Conservation (phyloP, 2,888 invertebrate genomes). For the Drosophila diplacantha region DNA sequence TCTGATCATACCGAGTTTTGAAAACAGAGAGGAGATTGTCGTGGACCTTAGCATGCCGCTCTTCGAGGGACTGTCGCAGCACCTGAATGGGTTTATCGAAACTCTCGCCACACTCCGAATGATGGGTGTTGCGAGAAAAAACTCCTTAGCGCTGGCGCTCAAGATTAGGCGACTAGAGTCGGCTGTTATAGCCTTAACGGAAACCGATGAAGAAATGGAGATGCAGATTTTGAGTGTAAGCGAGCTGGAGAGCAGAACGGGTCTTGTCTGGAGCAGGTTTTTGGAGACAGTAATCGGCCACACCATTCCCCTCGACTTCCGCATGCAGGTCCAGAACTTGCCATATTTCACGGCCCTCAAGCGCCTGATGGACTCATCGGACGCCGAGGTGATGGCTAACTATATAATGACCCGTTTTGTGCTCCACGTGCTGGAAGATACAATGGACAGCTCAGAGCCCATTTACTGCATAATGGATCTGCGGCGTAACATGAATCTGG, state of each 20-base stretch:
- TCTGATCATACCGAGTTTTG: conserved; percentile 7
- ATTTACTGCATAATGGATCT: conserved; percentile 60
- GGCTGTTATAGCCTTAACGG: conserved; percentile 32
- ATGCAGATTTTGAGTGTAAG: conserved; percentile 17
- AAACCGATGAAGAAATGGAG: conserved; percentile 13
- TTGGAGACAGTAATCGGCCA: conserved; percentile 48
- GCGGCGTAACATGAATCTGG: conserved; percentile 69
- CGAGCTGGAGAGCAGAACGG: conserved; percentile 13
- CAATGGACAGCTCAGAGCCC: conserved; percentile 28
- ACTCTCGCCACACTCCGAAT: conserved; percentile 6
- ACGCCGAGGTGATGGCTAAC: conserved; percentile 49
- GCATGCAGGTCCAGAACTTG: conserved; percentile 44
- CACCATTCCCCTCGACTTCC: neutral
- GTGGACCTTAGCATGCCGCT: conserved; percentile 47
- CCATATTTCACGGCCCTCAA: conserved; percentile 43
- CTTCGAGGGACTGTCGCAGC: conserved; percentile 8
- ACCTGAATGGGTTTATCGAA: neutral
- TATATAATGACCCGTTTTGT: conserved; percentile 73
- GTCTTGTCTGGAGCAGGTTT: conserved; percentile 57
- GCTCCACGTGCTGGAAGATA: conserved; percentile 43
- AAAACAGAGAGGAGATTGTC: conserved; percentile 43
- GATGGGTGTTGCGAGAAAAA: conserved; percentile 10
- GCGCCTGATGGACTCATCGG: conserved; percentile 30
- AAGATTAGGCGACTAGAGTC: conserved; percentile 28
- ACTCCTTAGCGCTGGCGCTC: neutral